Evolutionary conservation across 1,140 invertebrate species (phyloP).

Genomic region (Ceratosolen fusciceps): DNA sequence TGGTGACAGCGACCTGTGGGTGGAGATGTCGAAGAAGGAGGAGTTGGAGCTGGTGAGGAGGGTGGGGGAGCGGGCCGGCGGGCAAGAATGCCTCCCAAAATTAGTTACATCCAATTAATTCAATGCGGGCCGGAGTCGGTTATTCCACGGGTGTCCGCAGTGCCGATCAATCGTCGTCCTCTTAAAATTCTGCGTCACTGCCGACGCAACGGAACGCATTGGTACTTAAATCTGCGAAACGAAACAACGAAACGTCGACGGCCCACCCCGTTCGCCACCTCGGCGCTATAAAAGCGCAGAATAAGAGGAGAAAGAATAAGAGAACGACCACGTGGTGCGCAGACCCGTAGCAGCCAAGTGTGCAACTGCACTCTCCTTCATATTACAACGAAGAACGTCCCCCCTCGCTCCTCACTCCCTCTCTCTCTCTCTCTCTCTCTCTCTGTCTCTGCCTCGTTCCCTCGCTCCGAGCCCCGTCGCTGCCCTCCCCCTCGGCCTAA

Average conservation of each 20-base stretch:
- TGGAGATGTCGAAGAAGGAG: no score
- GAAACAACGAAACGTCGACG: neutral
- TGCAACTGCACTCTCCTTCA: constrained; percentile 29
- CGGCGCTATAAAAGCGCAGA: constrained; percentile 6
- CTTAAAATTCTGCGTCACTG: constrained; percentile 19
- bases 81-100: neutral
- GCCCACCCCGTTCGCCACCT: constrained; percentile 8
- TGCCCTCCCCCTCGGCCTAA: no score
- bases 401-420: neutral
- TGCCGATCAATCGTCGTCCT: constrained; percentile 12
- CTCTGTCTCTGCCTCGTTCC: neutral
- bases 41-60: no score
- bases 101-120: constrained; percentile 25
- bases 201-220: constrained; percentile 11
- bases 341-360: neutral
- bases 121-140: neutral
- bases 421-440: neutral
- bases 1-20: neutral
- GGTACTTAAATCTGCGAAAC: constrained; percentile 21
- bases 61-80: no score
- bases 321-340: constrained; percentile 22
- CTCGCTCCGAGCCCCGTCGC: neutral
- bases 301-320: neutral
- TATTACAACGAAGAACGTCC: constrained; percentile 28
- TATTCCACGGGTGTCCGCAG: neutral